phyloP scores from a whole-genome alignment of 2,888 invertebrate species.

The Acronicta aceris region DNA sequence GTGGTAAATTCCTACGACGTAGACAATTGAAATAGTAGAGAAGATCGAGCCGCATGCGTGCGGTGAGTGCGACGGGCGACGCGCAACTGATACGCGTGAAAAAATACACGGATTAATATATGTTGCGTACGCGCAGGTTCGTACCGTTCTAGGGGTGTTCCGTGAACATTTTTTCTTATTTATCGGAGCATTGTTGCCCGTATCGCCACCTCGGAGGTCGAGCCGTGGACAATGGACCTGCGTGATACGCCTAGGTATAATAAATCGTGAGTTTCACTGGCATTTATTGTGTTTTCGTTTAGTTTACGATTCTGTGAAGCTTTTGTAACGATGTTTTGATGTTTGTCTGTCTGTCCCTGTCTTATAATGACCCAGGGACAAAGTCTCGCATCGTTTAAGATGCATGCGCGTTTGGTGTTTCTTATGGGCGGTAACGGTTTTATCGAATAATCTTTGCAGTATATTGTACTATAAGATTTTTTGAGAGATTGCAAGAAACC shows the following conservation, averaged over 20 bases:
- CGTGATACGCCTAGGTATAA: constrained; percentile 56
- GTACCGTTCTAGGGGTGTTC: constrained; percentile 49
- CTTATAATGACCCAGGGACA: constrained; percentile 56
- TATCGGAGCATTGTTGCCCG: constrained; percentile 42
- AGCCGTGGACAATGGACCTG: constrained; percentile 63
- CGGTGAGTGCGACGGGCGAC: constrained; percentile 58
- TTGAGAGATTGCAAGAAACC: neutral
- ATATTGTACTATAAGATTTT: constrained; percentile 10
- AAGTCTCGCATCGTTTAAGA: constrained; percentile 53
- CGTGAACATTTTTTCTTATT: constrained; percentile 35
- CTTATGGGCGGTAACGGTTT: constrained; percentile 25
- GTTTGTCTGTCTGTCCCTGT: constrained; percentile 41
- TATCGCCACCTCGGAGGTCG: constrained; percentile 48
- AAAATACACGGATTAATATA: constrained; percentile 56
- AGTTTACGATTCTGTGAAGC: constrained; percentile 38
- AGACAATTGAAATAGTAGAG: constrained; percentile 78
- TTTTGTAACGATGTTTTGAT: constrained; percentile 35
- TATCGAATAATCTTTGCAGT: neutral
- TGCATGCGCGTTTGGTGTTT: constrained; percentile 13
- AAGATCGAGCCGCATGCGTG: constrained; percentile 80
- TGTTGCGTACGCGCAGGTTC: constrained; percentile 41
- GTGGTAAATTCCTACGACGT: constrained; percentile 72
- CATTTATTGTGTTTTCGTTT: constrained; percentile 37
- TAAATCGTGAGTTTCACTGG: constrained; percentile 41
- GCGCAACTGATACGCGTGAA: constrained; percentile 69